Percentiles rank a stretch among this genome's conserved stretches.
Conservation (phyloP, 2,797 vertebrate genomes). For the Lacerta bilineata region DNA sequence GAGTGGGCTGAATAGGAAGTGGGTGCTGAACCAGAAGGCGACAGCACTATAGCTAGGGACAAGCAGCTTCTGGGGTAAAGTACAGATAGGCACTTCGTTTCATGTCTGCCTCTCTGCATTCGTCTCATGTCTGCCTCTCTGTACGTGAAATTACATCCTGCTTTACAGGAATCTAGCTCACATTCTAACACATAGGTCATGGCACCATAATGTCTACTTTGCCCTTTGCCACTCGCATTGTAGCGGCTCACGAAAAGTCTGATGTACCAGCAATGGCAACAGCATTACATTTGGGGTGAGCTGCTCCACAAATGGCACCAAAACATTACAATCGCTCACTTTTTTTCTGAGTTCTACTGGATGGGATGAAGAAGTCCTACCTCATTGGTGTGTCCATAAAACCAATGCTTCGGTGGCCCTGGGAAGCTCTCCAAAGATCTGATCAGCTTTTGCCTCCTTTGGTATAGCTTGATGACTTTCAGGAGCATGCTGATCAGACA, state of each 20-base stretch:
- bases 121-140: too few relatives aligned
- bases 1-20: too few relatives aligned
- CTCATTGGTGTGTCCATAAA: slow-evolving; percentile 76
- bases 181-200: neutral
- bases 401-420: slow-evolving; percentile 77
- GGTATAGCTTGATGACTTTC: slow-evolving; percentile 70
- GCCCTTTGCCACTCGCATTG: neutral
- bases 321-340: too few relatives aligned
- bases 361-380: slow-evolving; percentile 57
- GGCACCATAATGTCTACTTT: neutral
- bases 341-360: neutral
- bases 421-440: slow-evolving; percentile 75
- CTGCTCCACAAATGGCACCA: neutral
- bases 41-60: too few relatives aligned
- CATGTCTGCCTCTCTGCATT: too few relatives aligned
- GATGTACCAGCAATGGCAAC: neutral
- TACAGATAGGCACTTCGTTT: too few relatives aligned
- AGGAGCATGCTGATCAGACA: slow-evolving; percentile 70
- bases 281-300: neutral
- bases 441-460: slow-evolving; percentile 69
- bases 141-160: neutral
- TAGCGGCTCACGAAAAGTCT: neutral
- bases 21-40: too few relatives aligned
- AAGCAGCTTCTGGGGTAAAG: neutral
- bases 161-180: neutral